Percentiles rank a stretch among this genome's conserved stretches.
These are phyloP conservation scores for Enteromius afrohamiltoni DNA, from an alignment of 2,797 vertebrate genomes.

Conservation along the genomic window DNA sequence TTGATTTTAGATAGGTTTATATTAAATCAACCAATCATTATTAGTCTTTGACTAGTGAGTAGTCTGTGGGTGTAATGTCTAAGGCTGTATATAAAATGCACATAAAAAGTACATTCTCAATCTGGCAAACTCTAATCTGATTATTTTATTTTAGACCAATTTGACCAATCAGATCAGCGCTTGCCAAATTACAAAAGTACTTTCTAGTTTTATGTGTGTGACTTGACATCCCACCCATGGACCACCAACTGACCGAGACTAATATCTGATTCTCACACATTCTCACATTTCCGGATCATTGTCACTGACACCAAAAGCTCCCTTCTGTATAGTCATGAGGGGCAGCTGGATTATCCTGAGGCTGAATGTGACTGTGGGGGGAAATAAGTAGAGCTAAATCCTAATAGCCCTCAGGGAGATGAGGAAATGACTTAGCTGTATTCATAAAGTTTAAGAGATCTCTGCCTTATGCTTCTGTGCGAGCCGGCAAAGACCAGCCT, in stretches of 20 bases:
- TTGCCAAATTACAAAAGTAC: background rate
- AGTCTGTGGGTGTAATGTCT: background rate
- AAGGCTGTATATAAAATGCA: background rate
- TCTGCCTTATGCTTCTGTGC: conserved; percentile 67
- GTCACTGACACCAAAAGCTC: conserved; percentile 15
- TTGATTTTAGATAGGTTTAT: background rate
- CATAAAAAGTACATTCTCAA: background rate
- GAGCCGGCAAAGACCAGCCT: conserved; percentile 52
- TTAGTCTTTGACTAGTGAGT: background rate
- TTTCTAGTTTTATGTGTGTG: background rate
- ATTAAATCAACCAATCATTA: background rate
- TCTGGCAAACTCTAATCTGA: background rate
- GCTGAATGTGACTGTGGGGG: conserved; percentile 49
- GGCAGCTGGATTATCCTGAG: conserved; percentile 43
- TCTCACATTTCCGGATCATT: conserved; percentile 29
- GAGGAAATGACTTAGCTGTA: conserved; percentile 65
- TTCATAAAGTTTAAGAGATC: conserved; percentile 72
- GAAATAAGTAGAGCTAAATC: conserved; percentile 59
- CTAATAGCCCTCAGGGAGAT: conserved; percentile 63
- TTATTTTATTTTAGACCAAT: background rate
- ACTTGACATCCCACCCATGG: background rate
- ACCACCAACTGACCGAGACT: conserved; percentile 1
- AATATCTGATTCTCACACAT: conserved; percentile 5
- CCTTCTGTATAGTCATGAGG: conserved; percentile 41
- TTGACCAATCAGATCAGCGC: background rate